Base-by-base conservation (phyloP, 1,140 invertebrate genomes). In the Pseudobourletiella spinata region DNA sequence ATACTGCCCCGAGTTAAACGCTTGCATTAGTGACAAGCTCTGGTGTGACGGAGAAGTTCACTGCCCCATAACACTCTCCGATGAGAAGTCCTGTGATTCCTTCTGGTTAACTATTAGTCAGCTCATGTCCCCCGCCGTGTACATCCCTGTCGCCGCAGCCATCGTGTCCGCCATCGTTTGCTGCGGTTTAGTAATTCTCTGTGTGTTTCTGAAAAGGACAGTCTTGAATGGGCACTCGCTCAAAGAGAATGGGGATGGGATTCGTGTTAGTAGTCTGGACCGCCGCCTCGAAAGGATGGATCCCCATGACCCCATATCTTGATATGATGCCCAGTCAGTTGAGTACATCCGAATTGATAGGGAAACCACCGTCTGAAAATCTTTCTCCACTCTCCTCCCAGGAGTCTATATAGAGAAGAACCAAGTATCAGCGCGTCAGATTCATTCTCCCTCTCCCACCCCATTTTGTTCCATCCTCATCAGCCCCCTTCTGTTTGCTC, bases 331-430 rank as follows among this genome's bases (percentile, higher is more conserved):
- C 76, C 86, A 86, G 76, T 87, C 86, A 80, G 87, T 91, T 79
- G 88, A 91, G 74, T 89, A 87, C 74, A 89, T 89, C 72, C 86
- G 89, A 78, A 86, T 89, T 74, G 88, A 91, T 79, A 84, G 87
- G 73, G 87, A 89, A 77, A 89, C 87, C 70, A 89, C 87, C 65
- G 88, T 90, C 26, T 63, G 26, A 63, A 46, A 4, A 8, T 46
- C 44, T n/a, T 39, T n/a, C 32, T 39, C 32, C 32, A 11, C 32
- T 39, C 32, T n/a, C n/a, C n/a, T n/a, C n/a, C n/a, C n/a, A n/a
- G n/a, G n/a, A n/a, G n/a, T n/a, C n/a, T n/a, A n/a, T n/a, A n/a
- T n/a, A n/a, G n/a, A n/a, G n/a, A n/a, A n/a, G n/a, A n/a, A n/a
- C n/a, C n/a, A n/a, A n/a, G n/a, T n/a, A n/a, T n/a, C n/a, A n/a